A percentile compares a stretch with the other conserved stretches of the same genome.
These are phyloP conservation scores for Phania funesta DNA, from an alignment of 2,888 invertebrate species.

Conservation along the genomic window DNA sequence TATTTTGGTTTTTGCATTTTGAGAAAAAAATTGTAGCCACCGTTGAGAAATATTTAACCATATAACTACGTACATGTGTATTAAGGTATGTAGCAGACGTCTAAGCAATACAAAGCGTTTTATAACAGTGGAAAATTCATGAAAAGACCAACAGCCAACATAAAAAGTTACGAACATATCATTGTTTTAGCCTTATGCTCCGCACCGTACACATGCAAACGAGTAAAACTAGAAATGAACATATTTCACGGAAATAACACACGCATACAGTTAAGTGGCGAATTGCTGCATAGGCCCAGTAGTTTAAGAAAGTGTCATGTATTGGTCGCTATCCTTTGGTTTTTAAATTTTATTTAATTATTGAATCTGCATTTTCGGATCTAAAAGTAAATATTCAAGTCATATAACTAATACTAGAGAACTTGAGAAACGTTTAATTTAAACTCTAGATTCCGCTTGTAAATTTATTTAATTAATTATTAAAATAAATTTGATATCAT, in stretches of 20 bases:
- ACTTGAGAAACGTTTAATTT: too few species aligned
- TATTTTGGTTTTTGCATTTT: not conserved
- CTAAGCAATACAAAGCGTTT: constrained; percentile 61
- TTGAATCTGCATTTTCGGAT: too few species aligned
- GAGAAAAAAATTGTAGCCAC: constrained; percentile 41
- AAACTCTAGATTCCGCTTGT: too few species aligned
- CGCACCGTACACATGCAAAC: constrained; percentile 12
- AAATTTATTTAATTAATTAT: too few species aligned
- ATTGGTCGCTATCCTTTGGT: too few species aligned
- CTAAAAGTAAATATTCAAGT: too few species aligned
- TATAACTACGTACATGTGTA: too few species aligned
- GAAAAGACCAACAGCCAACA: constrained; percentile 63
- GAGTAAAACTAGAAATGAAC: constrained; percentile 24
- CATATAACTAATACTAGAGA: too few species aligned
- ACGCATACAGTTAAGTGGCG: not conserved
- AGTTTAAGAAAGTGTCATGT: not conserved
- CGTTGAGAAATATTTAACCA: constrained; percentile 65
- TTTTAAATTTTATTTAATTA: too few species aligned
- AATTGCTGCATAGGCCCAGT: not conserved
- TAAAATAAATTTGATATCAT: too few species aligned
- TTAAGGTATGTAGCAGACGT: constrained; percentile 40
- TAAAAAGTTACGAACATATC: constrained; percentile 50
- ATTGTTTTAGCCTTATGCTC: not conserved
- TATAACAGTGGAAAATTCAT: constrained; percentile 61
- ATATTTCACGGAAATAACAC: too few species aligned